These are phyloP conservation scores for Holocentrus rufus DNA, from an alignment of 2,797 vertebrate genomes.

Conservation along the genomic window DNA sequence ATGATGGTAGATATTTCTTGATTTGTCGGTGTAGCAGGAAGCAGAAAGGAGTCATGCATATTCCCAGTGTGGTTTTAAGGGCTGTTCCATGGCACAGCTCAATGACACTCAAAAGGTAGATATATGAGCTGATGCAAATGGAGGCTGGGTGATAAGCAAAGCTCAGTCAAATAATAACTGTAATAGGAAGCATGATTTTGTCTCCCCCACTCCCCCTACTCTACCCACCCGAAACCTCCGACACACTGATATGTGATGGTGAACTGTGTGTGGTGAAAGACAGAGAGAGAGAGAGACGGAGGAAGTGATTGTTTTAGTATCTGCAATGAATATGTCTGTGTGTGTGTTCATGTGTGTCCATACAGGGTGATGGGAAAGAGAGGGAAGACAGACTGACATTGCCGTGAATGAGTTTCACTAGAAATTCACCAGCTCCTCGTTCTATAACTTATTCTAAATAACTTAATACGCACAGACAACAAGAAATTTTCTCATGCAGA, in stretches of 20 bases:
- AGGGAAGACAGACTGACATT: too few species aligned
- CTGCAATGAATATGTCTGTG: neutral
- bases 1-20: slow-evolving; percentile 60
- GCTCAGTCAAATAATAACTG: slow-evolving; percentile 60
- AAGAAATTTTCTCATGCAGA: too few species aligned
- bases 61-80: slow-evolving; percentile 61
- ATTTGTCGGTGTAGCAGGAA: slow-evolving; percentile 64
- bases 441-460: too few species aligned
- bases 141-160: slow-evolving; percentile 59
- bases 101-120: slow-evolving; percentile 65
- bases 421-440: too few species aligned
- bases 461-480: too few species aligned
- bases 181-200: slow-evolving; percentile 59
- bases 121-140: slow-evolving; percentile 71
- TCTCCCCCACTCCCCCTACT: slow-evolving; percentile 41
- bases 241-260: slow-evolving; percentile 45
- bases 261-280: slow-evolving; percentile 10
- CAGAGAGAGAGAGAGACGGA: neutral
- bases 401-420: too few species aligned
- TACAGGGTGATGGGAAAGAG: neutral
- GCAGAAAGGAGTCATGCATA: slow-evolving; percentile 48
- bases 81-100: slow-evolving; percentile 53
- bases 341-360: slow-evolving; percentile 13
- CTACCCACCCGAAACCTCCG: too few species aligned
- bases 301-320: neutral